Conservation (phyloP, 2,797 vertebrate species). For the Acanthiza pusilla region DNA sequence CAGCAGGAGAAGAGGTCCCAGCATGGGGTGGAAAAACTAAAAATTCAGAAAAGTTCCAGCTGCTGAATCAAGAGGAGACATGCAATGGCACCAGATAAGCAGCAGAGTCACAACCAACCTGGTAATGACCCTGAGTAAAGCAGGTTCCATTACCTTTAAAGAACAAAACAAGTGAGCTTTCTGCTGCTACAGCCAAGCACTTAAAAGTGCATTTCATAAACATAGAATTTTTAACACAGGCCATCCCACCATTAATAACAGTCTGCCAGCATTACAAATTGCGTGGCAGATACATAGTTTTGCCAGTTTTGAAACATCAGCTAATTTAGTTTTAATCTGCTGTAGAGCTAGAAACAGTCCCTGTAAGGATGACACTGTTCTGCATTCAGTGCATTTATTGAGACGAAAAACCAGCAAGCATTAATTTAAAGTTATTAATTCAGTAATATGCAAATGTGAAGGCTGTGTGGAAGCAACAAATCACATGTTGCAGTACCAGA, state of each 20-base stretch:
- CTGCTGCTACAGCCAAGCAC: not conserved
- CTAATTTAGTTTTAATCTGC: constrained; percentile 22
- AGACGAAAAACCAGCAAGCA: not conserved
- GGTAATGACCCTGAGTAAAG: not conserved
- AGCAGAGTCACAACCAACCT: not conserved
- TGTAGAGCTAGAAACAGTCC: not conserved
- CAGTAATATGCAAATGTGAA: not conserved
- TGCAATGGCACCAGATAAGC: not conserved
- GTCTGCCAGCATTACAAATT: not conserved
- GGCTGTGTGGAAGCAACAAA: not conserved
- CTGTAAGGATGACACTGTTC: not conserved
- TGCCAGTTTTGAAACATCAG: constrained; percentile 19
- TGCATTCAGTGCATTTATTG: not conserved
- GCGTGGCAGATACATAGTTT: not conserved
- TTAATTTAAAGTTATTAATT: constrained; percentile 21
- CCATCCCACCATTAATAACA: not conserved
- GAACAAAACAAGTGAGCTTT: not conserved
- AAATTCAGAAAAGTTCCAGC: not conserved
- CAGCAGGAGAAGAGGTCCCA: not conserved
- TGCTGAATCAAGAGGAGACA: not conserved
- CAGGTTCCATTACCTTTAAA: not conserved
- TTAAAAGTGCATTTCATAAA: not conserved
- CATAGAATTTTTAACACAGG: not conserved
- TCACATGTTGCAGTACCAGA: not conserved
- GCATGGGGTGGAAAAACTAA: not conserved